phyloP scores from a whole-genome alignment of 2,797 vertebrate genomes.

The Nannoperca obscura region DNA sequence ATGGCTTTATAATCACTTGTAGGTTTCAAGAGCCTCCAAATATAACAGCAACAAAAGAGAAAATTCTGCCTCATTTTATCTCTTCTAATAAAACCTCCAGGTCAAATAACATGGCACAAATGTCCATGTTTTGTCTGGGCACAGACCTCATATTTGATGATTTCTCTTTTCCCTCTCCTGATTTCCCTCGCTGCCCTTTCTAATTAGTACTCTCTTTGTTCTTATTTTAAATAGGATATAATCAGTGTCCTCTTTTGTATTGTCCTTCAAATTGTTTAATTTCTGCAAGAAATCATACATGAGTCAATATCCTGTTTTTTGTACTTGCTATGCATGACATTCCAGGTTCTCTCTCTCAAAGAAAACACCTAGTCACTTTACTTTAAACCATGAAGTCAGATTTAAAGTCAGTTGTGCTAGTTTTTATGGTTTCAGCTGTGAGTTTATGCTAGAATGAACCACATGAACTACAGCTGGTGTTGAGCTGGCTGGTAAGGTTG shows the following conservation, averaged over 20 bases:
- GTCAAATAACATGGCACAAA: constrained; percentile 3
- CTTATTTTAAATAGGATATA: constrained; percentile 12
- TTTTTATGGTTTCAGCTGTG: constrained; percentile 73
- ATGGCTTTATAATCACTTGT: constrained; percentile 57
- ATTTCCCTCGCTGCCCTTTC: not conserved
- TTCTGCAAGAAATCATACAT: constrained; percentile 13
- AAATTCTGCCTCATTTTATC: constrained; percentile 22
- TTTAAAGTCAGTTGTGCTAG: constrained; percentile 46
- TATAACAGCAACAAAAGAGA: not conserved
- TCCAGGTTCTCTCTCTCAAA: not conserved
- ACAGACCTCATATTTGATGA: not conserved
- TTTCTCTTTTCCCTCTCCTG: not conserved
- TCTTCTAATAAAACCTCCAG: constrained; percentile 11
- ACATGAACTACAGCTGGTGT: constrained; percentile 68
- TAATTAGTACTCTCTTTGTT: constrained; percentile 25
- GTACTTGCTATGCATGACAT: not conserved
- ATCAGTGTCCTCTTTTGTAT: constrained; percentile 5
- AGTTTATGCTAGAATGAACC: constrained; percentile 42
- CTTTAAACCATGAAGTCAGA: constrained; percentile 23
- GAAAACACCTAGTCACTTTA: constrained; percentile 13
- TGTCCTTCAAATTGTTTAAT: not conserved
- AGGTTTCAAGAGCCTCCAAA: constrained; percentile 40
- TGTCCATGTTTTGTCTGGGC: not conserved
- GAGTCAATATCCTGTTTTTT: constrained; percentile 14
- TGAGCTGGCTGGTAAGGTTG: constrained; percentile 27